Percentiles rank a stretch among this genome's conserved stretches.
Conservation (phyloP, 1,140 invertebrate genomes). For the Ips typographus region DNA sequence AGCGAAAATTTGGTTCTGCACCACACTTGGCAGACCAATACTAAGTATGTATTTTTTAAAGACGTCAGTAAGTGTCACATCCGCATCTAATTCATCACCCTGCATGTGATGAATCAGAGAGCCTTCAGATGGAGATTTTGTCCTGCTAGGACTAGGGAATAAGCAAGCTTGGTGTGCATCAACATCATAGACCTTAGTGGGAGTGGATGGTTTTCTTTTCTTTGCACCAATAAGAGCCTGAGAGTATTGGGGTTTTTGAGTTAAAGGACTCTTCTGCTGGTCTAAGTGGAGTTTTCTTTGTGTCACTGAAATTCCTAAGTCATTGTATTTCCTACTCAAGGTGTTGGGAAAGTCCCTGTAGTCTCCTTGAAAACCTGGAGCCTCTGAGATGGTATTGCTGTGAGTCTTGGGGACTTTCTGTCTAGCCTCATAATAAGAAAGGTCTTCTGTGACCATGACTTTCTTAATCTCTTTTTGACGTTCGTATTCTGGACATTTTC, state of each 20-base stretch:
- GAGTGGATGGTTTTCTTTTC: not conserved
- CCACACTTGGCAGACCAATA: not conserved
- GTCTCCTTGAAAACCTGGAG: not conserved
- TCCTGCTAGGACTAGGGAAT: not conserved
- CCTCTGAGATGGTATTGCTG: not conserved
- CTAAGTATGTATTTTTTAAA: conserved; percentile 1
- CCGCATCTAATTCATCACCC: not conserved
- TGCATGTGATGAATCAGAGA: not conserved
- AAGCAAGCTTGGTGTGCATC: not conserved
- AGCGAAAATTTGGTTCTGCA: conserved; percentile 2
- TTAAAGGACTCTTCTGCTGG: not conserved
- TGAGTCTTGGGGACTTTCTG: not conserved
- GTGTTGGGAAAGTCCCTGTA: not conserved
- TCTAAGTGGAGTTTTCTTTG: conserved; percentile 9
- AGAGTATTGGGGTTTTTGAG: not conserved
- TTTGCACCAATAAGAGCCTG: not conserved
- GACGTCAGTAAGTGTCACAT: not conserved
- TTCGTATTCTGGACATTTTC: conserved; percentile 20
- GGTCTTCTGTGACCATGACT: conserved; percentile 21
- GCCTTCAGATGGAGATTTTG: too few relatives aligned
- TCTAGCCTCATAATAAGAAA: conserved; percentile 26
- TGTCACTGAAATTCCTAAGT: not conserved
- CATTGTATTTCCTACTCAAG: not conserved
- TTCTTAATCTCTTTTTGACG: conserved; percentile 27
- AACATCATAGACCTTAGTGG: not conserved